phyloP scores from a whole-genome alignment of 2,113 vertebrate genomes.

The Erpornis zantholeuca region DNA sequence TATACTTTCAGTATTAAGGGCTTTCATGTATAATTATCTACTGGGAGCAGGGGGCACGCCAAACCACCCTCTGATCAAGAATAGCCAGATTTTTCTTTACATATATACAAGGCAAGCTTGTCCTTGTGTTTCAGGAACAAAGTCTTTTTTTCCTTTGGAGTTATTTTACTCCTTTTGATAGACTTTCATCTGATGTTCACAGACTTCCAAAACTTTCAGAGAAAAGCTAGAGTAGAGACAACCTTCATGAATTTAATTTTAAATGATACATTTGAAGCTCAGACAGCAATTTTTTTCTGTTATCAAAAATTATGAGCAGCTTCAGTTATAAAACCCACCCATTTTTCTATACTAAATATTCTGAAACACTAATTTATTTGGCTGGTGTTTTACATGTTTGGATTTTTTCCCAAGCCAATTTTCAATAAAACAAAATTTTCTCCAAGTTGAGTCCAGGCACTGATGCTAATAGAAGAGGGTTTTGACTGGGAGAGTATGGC shows the following conservation, averaged over 20 bases:
- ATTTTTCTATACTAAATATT: background rate
- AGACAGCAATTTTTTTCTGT: background rate
- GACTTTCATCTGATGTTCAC: background rate
- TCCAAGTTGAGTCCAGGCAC: background rate
- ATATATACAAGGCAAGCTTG: background rate
- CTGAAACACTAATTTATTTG: background rate
- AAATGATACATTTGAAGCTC: background rate
- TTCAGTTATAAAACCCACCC: background rate
- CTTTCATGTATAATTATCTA: background rate
- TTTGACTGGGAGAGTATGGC: background rate
- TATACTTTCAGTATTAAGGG: background rate
- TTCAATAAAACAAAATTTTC: background rate
- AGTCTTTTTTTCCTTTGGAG: background rate
- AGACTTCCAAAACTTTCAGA: background rate
- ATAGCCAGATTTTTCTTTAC: background rate
- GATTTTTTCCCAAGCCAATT: background rate
- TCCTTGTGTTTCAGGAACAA: background rate
- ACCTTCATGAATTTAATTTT: background rate
- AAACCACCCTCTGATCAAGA: background rate
- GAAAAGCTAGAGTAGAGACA: background rate
- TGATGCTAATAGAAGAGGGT: background rate
- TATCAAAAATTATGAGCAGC: background rate
- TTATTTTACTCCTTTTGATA: background rate
- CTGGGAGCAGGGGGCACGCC: rapidly evolving
- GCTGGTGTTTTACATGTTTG: background rate